Base-by-base conservation (phyloP, 2,113 vertebrate species). In the Plestiodon gilberti region DNA sequence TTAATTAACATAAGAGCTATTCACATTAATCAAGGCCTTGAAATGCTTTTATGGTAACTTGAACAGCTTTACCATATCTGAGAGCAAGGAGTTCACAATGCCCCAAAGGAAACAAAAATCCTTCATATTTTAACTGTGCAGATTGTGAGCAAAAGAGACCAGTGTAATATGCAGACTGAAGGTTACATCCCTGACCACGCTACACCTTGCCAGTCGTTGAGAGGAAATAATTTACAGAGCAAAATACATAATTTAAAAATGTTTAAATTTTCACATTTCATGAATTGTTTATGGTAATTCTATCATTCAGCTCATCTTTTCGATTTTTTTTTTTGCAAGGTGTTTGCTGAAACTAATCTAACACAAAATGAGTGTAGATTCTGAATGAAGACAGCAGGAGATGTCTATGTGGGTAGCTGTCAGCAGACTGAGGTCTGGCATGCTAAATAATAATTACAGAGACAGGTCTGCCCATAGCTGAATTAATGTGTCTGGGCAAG, bases 221-320 rank as follows among this genome's bases (percentile, higher is more conserved):
- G 55, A 88, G 67, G 43, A 75, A 78, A 90, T 59, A 75, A 71
- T 67, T 23, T 84, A 86, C 86, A 22, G 4, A 67, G 9, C 77
- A 76, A 82, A 40, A 79, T 23, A 59, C 82, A 83, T 25, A 81
- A 65, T 64, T 81, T 65, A 55, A 61, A 64, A n/a, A n/a, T 81
- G 40, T 7, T 43, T 65, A 52, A 35, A 38, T 79, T 6, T 83
- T 91, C 86, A 88, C 62, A 57, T 89, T 30, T 74, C 65, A 85
- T 1, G 78, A 57, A 83, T 22, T 20, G 62, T 89, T 91, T 78
- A 1, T 77, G n/a, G 84, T 33, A 22, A 70, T 89, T 84, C 62
- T 84, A 87, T 89, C 10, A 70, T 62, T 52, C 1, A 83, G 88
- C 22, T 43, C 84, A 82, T 85, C 33, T 92, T 90, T 48, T 69